Conservation (phyloP, 2,888 invertebrate genomes). For the Lysandra bellargus region DNA sequence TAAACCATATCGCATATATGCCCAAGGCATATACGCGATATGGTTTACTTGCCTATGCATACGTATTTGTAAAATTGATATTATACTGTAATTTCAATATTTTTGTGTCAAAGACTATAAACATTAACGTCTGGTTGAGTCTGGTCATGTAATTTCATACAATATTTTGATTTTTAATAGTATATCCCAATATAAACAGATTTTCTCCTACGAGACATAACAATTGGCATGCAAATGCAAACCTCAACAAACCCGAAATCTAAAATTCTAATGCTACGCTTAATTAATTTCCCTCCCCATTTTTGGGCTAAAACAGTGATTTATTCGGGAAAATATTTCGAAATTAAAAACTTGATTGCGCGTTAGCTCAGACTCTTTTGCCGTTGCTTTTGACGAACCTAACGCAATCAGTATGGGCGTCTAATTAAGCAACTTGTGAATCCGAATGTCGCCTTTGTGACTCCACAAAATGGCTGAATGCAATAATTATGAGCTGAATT, state of each 20-base stretch:
- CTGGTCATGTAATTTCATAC: too few species aligned
- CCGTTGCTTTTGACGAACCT: constrained; percentile 7
- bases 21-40: too few species aligned
- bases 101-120: too few species aligned
- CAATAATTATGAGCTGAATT: constrained; percentile 10
- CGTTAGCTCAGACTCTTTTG: neutral
- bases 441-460: neutral
- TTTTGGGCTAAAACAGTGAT: neutral
- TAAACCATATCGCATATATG: too few species aligned
- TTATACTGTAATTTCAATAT: too few species aligned
- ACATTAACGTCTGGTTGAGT: too few species aligned
- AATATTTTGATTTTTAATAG: too few species aligned
- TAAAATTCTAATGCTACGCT: constrained; percentile 15
- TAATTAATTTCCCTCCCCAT: constrained; percentile 1
- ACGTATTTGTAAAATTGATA: too few species aligned
- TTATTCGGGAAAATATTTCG: constrained; percentile 9
- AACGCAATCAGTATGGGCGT: constrained; percentile 10
- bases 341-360: constrained; percentile 11
- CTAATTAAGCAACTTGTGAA: constrained; percentile 17
- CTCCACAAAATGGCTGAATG: neutral
- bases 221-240: neutral
- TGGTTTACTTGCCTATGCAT: too few species aligned
- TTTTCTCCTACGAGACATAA: neutral
- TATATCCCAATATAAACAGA: too few species aligned
- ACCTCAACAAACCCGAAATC: neutral